Conservation (phyloP, 2,888 invertebrate species). For the Coenonympha arcania region DNA sequence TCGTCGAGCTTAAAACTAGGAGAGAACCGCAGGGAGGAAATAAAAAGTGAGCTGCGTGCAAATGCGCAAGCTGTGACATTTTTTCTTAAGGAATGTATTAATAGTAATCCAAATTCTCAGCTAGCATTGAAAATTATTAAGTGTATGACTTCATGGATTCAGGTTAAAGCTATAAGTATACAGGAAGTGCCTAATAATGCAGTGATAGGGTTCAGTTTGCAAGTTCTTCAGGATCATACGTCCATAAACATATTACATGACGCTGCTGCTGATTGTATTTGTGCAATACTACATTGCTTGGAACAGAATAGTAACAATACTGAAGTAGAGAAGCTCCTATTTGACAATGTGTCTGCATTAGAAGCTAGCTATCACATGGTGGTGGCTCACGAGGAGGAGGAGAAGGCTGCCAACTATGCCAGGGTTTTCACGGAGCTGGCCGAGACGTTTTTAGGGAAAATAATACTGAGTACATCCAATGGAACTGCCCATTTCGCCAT, state of each 20-base stretch:
- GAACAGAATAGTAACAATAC: conserved; percentile 83
- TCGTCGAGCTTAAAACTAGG: conserved; percentile 87
- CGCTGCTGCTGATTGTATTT: conserved; percentile 92
- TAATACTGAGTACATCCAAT: conserved; percentile 78
- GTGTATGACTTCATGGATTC: conserved; percentile 94
- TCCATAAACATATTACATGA: conserved; percentile 83
- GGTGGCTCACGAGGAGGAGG: conserved; percentile 93
- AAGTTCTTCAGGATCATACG: conserved; percentile 77
- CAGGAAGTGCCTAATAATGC: conserved; percentile 81
- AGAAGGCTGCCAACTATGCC: conserved; percentile 94
- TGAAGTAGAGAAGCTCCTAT: conserved; percentile 84
- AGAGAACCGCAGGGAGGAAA: conserved; percentile 89
- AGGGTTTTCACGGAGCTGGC: conserved; percentile 95
- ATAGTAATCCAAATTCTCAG: conserved; percentile 78
- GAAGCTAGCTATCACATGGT: conserved; percentile 92
- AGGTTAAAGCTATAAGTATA: conserved; percentile 85
- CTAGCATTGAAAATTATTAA: conserved; percentile 83
- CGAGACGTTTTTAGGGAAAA: conserved; percentile 90
- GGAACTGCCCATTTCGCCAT: conserved; percentile 82
- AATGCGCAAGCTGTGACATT: conserved; percentile 84
- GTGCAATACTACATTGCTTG: conserved; percentile 86
- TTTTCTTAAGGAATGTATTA: conserved; percentile 84
- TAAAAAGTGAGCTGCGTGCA: conserved; percentile 83
- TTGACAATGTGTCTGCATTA: conserved; percentile 84
- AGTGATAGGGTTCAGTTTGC: conserved; percentile 82